phyloP scores from a whole-genome alignment of 2,888 invertebrate species.

The Tetropium fuscum region DNA sequence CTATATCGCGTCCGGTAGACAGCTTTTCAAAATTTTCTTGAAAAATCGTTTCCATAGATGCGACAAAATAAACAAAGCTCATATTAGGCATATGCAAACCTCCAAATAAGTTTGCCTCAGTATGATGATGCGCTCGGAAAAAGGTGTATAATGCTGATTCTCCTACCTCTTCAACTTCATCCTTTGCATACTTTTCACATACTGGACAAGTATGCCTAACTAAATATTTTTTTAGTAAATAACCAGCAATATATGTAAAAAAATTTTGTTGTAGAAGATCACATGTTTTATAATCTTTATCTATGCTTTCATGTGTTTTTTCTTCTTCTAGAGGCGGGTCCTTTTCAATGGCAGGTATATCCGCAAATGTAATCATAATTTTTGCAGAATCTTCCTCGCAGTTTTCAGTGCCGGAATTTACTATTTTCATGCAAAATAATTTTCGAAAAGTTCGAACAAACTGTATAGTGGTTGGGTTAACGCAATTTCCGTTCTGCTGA shows the following conservation, averaged over 20 bases:
- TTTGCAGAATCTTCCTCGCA: neutral
- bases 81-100: neutral
- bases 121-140: neutral
- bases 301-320: neutral
- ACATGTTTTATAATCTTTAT: neutral
- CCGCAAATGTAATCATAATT: neutral
- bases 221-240: neutral
- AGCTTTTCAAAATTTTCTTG: neutral
- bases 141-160: neutral
- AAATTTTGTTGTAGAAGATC: neutral
- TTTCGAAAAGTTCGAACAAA: conserved; percentile 15
- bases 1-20: neutral
- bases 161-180: too few relatives aligned
- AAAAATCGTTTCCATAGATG: neutral
- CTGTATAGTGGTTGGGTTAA: conserved; percentile 2
- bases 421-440: conserved; percentile 19
- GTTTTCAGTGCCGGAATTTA: neutral
- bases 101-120: neutral
- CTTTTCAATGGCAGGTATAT: neutral
- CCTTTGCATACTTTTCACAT: neutral
- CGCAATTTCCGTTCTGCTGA: neutral
- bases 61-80: neutral
- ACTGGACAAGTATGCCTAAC: neutral
- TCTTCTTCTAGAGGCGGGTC: neutral
- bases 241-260: neutral